Evolutionary conservation across 2,888 invertebrate genomes (phyloP).

Genomic region (Ypsolopha sequella): DNA sequence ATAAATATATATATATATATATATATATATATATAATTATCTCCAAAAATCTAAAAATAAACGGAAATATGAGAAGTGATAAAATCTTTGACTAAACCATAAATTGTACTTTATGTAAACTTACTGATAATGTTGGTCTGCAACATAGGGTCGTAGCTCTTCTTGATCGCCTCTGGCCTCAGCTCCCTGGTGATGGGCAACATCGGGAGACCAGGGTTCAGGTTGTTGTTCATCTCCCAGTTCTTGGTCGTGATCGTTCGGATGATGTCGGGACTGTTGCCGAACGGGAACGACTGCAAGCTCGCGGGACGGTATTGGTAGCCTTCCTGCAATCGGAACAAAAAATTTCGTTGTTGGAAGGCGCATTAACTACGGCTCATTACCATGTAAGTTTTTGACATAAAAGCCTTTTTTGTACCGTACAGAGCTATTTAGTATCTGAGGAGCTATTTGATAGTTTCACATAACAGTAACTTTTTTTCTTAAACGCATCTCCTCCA

Average conservation of each 20-base stretch:
- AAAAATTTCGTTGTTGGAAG: not conserved
- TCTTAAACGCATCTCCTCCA: too few relatives aligned
- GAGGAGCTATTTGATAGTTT: too few relatives aligned
- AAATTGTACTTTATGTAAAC: constrained; percentile 11
- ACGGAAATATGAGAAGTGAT: too few relatives aligned
- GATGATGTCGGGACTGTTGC: constrained; percentile 50
- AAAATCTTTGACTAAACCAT: too few relatives aligned
- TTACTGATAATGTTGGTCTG: constrained; percentile 54
- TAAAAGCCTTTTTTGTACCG: too few relatives aligned
- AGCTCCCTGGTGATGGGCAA: constrained; percentile 46
- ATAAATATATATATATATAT: too few relatives aligned
- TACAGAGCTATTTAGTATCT: too few relatives aligned
- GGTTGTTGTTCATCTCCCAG: constrained; percentile 58
- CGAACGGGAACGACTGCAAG: constrained; percentile 53
- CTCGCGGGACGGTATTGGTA: constrained; percentile 45
- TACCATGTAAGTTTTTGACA: too few relatives aligned
- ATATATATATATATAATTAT: too few relatives aligned
- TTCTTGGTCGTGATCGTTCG: constrained; percentile 46
- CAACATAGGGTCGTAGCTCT: constrained; percentile 52
- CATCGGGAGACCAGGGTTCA: constrained; percentile 32
- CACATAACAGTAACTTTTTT: too few relatives aligned
- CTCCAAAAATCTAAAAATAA: too few relatives aligned
- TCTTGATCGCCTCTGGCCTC: constrained; percentile 50
- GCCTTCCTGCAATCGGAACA: constrained; percentile 28
- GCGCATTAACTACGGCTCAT: too few relatives aligned